Evolutionary conservation across 1,140 invertebrate species (phyloP).

Genomic region (Megathymus violae): DNA sequence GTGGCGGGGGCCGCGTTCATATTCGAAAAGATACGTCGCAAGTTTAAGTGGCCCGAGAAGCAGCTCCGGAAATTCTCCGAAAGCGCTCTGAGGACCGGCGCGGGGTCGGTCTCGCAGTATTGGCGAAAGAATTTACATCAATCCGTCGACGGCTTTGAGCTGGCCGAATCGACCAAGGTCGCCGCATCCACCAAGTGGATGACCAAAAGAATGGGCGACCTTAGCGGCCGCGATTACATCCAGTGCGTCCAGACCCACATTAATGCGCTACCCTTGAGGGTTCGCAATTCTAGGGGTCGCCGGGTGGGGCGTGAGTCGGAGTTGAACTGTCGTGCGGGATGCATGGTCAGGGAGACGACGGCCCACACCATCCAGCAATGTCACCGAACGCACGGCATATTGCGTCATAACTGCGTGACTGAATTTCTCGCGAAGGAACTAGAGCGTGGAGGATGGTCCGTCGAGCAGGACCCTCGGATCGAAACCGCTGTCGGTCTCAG

Average conservation of each 20-base stretch:
- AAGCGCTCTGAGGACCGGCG: constrained; percentile 8
- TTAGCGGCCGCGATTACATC: constrained; percentile 49
- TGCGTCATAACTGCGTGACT: constrained; percentile 48
- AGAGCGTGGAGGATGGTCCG: constrained; percentile 22
- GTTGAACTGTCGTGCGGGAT: constrained; percentile 58
- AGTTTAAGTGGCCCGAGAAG: constrained; percentile 38
- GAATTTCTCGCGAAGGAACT: constrained; percentile 19
- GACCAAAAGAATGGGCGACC: constrained; percentile 23
- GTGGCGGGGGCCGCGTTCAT: constrained; percentile 31
- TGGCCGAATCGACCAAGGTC: constrained; percentile 37
- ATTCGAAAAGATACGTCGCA: constrained; percentile 31
- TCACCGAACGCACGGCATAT: constrained; percentile 60
- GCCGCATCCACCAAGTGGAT: constrained; percentile 45
- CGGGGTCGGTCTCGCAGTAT: constrained; percentile 19
- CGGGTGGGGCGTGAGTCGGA: constrained; percentile 30
- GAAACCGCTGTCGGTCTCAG: constrained; percentile 28
- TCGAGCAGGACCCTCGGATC: constrained; percentile 31
- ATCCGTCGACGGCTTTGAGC: constrained; percentile 44
- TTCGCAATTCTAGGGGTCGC: constrained; percentile 43
- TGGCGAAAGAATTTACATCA: constrained; percentile 36
- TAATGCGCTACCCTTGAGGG: constrained; percentile 47
- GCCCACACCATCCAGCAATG: constrained; percentile 72
- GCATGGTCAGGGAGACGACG: constrained; percentile 55
- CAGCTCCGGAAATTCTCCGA: constrained; percentile 30
- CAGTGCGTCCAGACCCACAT: constrained; percentile 50